A percentile compares a stretch with the other conserved stretches of the same genome.
Evolutionary conservation across 2,888 invertebrate genomes (phyloP).

Genomic region (Orchesella flavescens): DNA sequence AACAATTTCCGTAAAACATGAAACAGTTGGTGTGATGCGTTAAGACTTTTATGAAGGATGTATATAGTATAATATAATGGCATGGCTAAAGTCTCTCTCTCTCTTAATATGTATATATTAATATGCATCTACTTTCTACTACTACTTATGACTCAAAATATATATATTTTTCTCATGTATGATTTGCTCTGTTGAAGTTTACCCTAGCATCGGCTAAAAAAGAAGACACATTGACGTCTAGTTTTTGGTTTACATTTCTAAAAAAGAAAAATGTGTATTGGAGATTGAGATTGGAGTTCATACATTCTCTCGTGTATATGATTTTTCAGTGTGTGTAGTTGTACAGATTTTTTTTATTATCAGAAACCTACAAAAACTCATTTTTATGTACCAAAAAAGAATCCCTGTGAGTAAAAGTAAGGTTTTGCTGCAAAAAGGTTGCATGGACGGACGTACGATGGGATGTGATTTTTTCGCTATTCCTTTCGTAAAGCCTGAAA

Average conservation of each 20-base stretch:
- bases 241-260: conserved; percentile 48
- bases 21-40: conserved; percentile 53
- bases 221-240: conserved; percentile 50
- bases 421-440: conserved; percentile 48
- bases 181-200: conserved; percentile 56
- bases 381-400: neutral
- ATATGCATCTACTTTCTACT: neutral
- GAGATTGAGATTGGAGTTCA: neutral
- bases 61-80: no score
- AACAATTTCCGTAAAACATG: conserved; percentile 56
- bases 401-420: conserved; percentile 18
- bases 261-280: neutral
- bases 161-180: conserved; percentile 46
- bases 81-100: no score
- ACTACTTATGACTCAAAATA: conserved; percentile 12
- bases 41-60: neutral
- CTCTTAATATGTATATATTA: neutral
- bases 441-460: no score
- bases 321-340: neutral
- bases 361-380: conserved; percentile 1
- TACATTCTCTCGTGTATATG: no score
- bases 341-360: conserved; percentile 7
- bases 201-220: conserved; percentile 25
- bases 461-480: conserved; percentile 56
- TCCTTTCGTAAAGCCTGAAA: conserved; percentile 54